Evolutionary conservation across 2,797 vertebrate genomes (phyloP), one percentile per base, ranked within the genome.

Genomic region (Thunnus albacares): DNA sequence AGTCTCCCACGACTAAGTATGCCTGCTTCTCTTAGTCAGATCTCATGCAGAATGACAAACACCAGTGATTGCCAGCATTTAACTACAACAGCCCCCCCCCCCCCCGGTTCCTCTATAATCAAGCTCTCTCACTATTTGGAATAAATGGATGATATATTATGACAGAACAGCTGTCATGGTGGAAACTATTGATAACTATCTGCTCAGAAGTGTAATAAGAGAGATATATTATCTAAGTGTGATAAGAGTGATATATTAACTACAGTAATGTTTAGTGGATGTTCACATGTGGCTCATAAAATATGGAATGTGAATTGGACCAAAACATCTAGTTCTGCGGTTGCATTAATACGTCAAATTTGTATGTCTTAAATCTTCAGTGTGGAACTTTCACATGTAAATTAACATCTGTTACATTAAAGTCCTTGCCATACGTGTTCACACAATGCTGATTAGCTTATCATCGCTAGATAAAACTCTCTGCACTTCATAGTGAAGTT

Each of bases 141-240:
- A 65, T 28, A 26, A 76, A 81, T 65, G 52, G 71, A 74, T 84
- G 59, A 84, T 41, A 51, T 80, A 89, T 86, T 70, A 61, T 45
- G 43, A 57, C 41, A 12, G 51, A 28, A 60, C 18, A 30, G 43
- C 45, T 35, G 59, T 78, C 20, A 15, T 72, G 10, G 22, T 62
- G 57, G 24, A 47, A 60, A 52, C 17, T 28, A 20, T 15, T 74
- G 77, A 87, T 81, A 82, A 76, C 15, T 7, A 55, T 68, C 13
- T 38, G 64, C 61, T 77, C 10, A 28, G 14, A 43, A 18, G 20
- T n/a, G 59, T 2, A 41, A 78, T 80, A 85, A 80, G 38, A 68
- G 38, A 58, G 45, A 79, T 85, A 35, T 67, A 71, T 83, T 70
- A 75, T 75, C 35, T 47, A 12, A 30, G 28, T 30, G 28, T 30